Evolutionary conservation across 92 coral and sea anemone species (phyloP), one percentile per base, ranked within the genome.

Genomic region (Porites cylindrica): DNA sequence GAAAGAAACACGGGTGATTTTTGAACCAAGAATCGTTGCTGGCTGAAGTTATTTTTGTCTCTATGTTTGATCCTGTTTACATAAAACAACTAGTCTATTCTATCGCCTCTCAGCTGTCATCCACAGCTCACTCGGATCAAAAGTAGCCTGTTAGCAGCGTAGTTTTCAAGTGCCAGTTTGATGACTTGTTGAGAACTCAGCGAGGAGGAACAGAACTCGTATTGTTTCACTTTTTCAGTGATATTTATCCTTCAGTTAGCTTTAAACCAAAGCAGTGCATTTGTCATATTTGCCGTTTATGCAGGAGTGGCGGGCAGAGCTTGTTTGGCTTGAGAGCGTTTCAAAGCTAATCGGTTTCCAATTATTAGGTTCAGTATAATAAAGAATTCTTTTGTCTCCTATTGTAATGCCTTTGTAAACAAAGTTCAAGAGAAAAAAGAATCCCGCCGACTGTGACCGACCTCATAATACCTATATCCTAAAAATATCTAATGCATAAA

Each of bases 321-420:
- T 17, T 43, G 85, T 9, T 19, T 51, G 74, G 72, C 51, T 63
- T 63, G 80, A 50, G 56, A 63, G 64, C 14, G 63, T 38, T 82
- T 74, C 80, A 12, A 14, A 26, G 51, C 65, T 83, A 63, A 83
- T 83, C 59, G 87, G 64, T 83, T 65, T 83, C n/a, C 51, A 83
- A 83, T 83, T 74, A 64, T 72, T 73, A 62, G 26, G 51, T 52
- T 73, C 66, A 21, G 73, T 47, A 73, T 56, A 70, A 56, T 56
- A 59, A 82, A 70, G 38, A 47, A 10, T 18, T 56, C 26, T 79
- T 80, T 82, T 70, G 43, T 70, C 54, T 51, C 17, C 77, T 38
- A 20, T 82, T 38, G 29, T 73, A 10, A 29, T 51, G 62, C 72
- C 62, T 65, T 83, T 53, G 78, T 75, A 75, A 75, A 54, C 78